Evolutionary conservation across 2,888 invertebrate genomes (phyloP).

Genomic region (Mesopsocus fuscifrons): DNA sequence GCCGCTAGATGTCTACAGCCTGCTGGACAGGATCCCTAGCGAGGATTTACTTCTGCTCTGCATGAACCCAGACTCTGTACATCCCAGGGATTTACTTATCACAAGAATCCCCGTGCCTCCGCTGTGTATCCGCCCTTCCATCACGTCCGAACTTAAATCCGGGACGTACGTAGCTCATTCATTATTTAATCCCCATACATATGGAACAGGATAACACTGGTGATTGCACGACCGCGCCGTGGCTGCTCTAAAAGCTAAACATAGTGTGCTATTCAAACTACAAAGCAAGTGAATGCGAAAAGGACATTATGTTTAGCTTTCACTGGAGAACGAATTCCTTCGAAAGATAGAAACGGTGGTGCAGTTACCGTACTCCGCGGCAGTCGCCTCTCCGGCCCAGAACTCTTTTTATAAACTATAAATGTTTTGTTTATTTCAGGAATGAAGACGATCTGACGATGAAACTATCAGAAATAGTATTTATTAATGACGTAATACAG

Average conservation of each 20-base stretch:
- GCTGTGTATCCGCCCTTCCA: slow-evolving; percentile 91
- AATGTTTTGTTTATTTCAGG: too few relatives aligned
- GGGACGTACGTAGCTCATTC: slow-evolving; percentile 70
- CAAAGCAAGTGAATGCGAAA: too few relatives aligned
- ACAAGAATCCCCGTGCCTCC: slow-evolving; percentile 90
- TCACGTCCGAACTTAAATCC: slow-evolving; percentile 82
- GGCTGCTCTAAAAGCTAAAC: slow-evolving; percentile 11
- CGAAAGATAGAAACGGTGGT: too few relatives aligned
- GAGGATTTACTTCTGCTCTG: slow-evolving; percentile 40
- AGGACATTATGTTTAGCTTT: too few relatives aligned
- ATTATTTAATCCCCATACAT: too few relatives aligned
- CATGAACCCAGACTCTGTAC: slow-evolving; percentile 33
- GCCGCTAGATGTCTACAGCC: slow-evolving; percentile 28
- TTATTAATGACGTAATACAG: slow-evolving; percentile 83
- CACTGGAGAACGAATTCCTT: too few relatives aligned
- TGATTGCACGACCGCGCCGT: too few relatives aligned
- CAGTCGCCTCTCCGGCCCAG: too few relatives aligned
- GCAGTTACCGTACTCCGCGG: too few relatives aligned
- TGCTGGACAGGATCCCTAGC: slow-evolving; percentile 36
- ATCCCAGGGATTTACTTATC: slow-evolving; percentile 78
- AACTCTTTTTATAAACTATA: too few relatives aligned
- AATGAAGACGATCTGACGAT: slow-evolving; percentile 95
- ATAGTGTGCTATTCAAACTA: slow-evolving; percentile 17
- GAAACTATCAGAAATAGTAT: slow-evolving; percentile 88
- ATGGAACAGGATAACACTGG: too few relatives aligned